Evolutionary conservation across 2,888 invertebrate species (phyloP), one percentile per base, ranked within the genome.

Genomic region (Drosophila histrio): DNA sequence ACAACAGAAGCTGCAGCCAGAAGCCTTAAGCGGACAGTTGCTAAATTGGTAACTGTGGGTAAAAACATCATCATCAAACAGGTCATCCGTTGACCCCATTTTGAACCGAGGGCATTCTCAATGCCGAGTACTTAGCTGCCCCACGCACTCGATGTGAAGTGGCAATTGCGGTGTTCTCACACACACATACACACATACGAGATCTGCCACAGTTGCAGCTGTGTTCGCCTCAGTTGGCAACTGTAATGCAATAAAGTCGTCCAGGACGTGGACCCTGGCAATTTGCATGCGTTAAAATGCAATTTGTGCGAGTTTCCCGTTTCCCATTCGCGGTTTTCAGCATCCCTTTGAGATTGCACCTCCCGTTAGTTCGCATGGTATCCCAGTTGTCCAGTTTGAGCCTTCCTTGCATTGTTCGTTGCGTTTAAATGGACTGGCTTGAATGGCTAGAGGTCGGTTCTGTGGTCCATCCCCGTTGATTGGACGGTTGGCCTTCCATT

Each of bases 261-360:
- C 34, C 78, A 34, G 79, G 59, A 67, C 66, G 57, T 53, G 63
- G 56, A 76, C 72, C 54, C 77, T 44, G 66, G 77, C 84, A 89
- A 85, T 85, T 89, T 85, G 88, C 88, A 85, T 85, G 84, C 87
- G 89, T 89, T 84, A 87, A 87, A 85, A 86, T 83, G 86, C 83
- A 89, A 89, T 89, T 85, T 85, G 88, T 76, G 77, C 77, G 72
- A 67, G 73, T 72, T 82, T 86, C 77, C 82, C 63, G 89, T 78
- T 64, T 43, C 26, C 61, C 26, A 4, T 43, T 22, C 17, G 44
- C 54, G 46, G 34, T 54, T 24, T 53, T 36, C 49, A 15, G 19
- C 43, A 66, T 52, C 63, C 65, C 79, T 66, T 46, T 57, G 79
- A 75, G 88, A 58, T 34, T 39, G 50, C 30, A 15, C 28, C 43